These are phyloP conservation scores for Leptopilina boulardi DNA, from an alignment of 1,140 invertebrate genomes.

Conservation along the genomic window DNA sequence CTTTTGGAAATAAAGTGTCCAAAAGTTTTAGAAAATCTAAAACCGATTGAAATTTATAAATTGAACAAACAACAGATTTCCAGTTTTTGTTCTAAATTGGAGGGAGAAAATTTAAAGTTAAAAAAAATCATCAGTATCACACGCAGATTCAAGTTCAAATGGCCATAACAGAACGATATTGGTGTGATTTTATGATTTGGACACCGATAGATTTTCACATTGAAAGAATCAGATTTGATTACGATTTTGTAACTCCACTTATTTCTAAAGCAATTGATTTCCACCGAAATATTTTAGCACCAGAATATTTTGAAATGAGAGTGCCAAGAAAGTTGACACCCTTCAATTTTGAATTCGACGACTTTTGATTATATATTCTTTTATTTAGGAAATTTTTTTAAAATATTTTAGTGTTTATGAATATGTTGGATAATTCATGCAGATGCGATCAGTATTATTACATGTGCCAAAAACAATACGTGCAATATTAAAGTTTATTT, in stretches of 20 bases:
- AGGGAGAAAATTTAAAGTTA: conserved; percentile 34
- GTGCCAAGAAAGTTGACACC: neutral
- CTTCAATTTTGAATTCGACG: neutral
- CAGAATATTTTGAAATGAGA: neutral
- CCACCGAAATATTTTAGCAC: neutral
- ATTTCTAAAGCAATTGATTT: neutral
- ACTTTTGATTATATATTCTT: too few relatives aligned
- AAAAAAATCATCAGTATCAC: conserved; percentile 46
- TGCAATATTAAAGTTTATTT: too few relatives aligned
- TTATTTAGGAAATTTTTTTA: too few relatives aligned
- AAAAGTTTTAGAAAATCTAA: conserved; percentile 41
- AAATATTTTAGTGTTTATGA: too few relatives aligned
- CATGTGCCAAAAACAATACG: too few relatives aligned
- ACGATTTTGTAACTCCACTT: conserved; percentile 13
- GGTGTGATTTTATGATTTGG: conserved; percentile 54
- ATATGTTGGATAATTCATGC: too few relatives aligned
- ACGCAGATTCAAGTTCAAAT: conserved; percentile 49
- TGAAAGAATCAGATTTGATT: conserved; percentile 43
- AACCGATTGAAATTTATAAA: conserved; percentile 40
- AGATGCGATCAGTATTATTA: too few relatives aligned
- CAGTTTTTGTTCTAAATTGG: conserved; percentile 46
- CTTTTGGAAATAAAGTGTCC: conserved; percentile 48
- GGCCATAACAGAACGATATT: conserved; percentile 42
- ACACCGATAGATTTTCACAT: conserved; percentile 43
- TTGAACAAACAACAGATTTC: conserved; percentile 40